Conservation (phyloP, 2,113 vertebrate species). For the Microtus oregoni region DNA sequence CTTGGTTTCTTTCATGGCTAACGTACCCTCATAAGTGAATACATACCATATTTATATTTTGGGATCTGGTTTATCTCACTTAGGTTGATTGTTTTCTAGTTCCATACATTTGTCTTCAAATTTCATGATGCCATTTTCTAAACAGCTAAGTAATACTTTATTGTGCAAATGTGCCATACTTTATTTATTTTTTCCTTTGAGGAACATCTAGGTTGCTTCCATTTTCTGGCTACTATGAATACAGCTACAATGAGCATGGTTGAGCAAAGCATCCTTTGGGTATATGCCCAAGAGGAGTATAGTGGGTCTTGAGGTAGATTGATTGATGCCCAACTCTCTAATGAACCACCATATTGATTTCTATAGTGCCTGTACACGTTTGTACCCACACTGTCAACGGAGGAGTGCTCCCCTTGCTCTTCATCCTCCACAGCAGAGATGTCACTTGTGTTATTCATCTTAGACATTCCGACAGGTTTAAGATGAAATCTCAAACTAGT, state of each 20-base stretch:
- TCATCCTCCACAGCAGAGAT: neutral
- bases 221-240: too few species aligned
- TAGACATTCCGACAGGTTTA: neutral
- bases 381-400: neutral
- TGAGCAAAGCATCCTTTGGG: too few species aligned
- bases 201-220: too few species aligned
- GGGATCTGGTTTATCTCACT: neutral
- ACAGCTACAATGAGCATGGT: too few species aligned
- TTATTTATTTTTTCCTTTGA: too few species aligned
- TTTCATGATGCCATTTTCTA: neutral
- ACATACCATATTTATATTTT: neutral
- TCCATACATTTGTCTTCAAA: neutral
- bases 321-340: too few species aligned
- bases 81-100: neutral
- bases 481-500: neutral
- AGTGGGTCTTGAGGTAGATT: too few species aligned
- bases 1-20: neutral
- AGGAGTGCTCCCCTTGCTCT: neutral
- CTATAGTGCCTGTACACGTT: neutral
- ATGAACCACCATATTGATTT: neutral
- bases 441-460: neutral
- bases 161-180: too few species aligned
- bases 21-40: neutral
- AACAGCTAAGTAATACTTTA: too few species aligned
- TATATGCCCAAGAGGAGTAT: too few species aligned